Evolutionary conservation across 2,113 vertebrate species (phyloP).

Genomic region (Sturnus vulgaris): DNA sequence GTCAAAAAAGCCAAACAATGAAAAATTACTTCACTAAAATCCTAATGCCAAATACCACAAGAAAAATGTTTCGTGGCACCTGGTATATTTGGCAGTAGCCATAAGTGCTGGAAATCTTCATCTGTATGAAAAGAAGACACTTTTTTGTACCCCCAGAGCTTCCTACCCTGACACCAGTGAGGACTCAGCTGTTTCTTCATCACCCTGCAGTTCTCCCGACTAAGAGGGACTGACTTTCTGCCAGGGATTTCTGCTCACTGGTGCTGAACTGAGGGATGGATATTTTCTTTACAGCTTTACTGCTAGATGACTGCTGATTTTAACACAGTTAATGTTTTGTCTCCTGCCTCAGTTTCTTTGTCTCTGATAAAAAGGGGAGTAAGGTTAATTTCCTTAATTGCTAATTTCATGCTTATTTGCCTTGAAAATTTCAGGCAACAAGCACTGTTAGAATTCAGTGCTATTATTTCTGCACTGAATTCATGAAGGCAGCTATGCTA

Average conservation of each 20-base stretch:
- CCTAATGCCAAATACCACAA: neutral
- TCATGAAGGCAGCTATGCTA: neutral
- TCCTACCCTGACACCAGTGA: accelerated
- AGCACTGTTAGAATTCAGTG: neutral
- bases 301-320: neutral
- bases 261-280: neutral
- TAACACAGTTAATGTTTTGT: neutral
- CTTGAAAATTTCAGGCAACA: neutral
- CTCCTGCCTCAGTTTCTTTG: slow-evolving; percentile 22
- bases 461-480: neutral
- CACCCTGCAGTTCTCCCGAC: accelerated
- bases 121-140: neutral
- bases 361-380: neutral
- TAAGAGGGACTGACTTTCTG: neutral
- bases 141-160: neutral
- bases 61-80: neutral
- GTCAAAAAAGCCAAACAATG: neutral
- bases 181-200: neutral
- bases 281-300: neutral
- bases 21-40: neutral
- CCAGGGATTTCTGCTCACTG: neutral
- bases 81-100: neutral
- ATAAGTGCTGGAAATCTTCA: neutral
- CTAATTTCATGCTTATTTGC: neutral
- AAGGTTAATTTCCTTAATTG: neutral